Evolutionary conservation across 2,888 invertebrate genomes (phyloP).

Genomic region (Agrotis puta): DNA sequence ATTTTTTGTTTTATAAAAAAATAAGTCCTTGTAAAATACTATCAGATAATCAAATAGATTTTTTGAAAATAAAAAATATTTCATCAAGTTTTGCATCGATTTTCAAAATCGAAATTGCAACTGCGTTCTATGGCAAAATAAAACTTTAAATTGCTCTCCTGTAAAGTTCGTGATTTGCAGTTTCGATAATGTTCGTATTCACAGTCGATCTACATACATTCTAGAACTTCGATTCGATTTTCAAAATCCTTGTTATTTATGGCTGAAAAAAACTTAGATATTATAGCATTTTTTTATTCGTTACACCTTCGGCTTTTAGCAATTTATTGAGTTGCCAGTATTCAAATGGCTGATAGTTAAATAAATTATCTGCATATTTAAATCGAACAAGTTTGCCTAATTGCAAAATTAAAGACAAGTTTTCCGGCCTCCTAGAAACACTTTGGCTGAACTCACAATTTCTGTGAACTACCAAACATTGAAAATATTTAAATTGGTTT

Average conservation of each 20-base stretch:
- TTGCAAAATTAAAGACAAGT: background rate
- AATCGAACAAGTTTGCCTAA: background rate
- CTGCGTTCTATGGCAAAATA: no score
- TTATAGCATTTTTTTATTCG: background rate
- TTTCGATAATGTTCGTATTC: no score
- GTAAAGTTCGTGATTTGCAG: no score
- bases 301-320: background rate
- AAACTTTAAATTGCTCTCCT: no score
- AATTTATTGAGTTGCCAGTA: background rate
- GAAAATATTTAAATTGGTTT: conserved; percentile 16
- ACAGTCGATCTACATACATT: no score
- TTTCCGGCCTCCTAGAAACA: background rate
- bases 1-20: no score
- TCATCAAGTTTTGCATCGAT: no score
- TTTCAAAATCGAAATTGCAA: no score
- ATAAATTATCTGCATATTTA: background rate
- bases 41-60: no score
- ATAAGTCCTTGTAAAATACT: no score
- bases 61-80: no score
- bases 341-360: background rate
- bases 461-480: conserved; percentile 3
- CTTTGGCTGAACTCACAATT: background rate
- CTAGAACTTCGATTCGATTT: no score
- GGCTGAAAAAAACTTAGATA: background rate
- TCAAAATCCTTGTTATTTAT: background rate